These are phyloP conservation scores for Lycocerus yunnanus DNA, from an alignment of 2,888 invertebrate genomes.

Conservation along the genomic window DNA sequence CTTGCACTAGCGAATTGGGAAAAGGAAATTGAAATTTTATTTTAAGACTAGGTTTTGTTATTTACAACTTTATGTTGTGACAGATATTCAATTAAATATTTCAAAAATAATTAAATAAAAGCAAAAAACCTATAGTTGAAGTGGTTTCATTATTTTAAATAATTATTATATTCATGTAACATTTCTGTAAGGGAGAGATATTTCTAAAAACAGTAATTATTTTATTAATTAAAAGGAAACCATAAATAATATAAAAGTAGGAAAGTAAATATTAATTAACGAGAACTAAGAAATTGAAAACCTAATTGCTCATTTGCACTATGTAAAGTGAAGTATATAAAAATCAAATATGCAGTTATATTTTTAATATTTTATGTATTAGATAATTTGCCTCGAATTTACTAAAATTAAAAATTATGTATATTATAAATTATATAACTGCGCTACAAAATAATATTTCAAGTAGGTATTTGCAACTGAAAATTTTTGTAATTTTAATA, in stretches of 20 bases:
- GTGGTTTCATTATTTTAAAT: neutral
- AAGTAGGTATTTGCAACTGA: neutral
- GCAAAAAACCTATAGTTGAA: no score
- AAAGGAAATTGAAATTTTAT: no score
- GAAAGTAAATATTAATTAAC: neutral
- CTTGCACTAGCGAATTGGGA: no score
- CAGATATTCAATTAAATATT: no score
- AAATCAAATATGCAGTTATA: neutral
- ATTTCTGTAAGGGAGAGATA: no score
- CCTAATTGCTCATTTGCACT: neutral
- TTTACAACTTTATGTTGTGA: no score
- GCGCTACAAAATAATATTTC: no score
- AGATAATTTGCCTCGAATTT: neutral
- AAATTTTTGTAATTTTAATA: neutral
- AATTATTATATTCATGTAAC: no score
- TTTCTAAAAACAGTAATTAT: no score
- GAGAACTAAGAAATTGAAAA: neutral
- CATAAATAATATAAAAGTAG: neutral
- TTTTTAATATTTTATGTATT: neutral
- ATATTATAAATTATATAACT: no score
- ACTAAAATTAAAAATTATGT: neutral
- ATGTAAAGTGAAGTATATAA: neutral
- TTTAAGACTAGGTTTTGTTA: no score
- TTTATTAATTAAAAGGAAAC: neutral
- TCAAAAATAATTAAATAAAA: no score